A percentile compares a stretch with the other conserved stretches of the same genome.
These are phyloP conservation scores for Peromyscus californicus DNA, from an alignment of 2,113 vertebrate genomes.

Conservation along the genomic window DNA sequence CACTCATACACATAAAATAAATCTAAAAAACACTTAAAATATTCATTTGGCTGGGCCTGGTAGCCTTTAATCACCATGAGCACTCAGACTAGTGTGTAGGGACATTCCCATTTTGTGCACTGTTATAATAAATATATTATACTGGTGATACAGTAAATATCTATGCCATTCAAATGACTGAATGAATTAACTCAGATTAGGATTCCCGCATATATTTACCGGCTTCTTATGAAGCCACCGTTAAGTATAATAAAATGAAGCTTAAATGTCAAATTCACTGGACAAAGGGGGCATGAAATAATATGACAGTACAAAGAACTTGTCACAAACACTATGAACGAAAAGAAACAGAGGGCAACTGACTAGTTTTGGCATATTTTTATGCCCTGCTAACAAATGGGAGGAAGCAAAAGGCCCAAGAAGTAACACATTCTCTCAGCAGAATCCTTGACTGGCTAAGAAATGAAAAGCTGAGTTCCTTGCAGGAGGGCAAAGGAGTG, in stretches of 20 bases:
- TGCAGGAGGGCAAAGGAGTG: background rate
- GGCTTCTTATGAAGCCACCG: conserved; percentile 9
- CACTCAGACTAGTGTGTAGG: background rate
- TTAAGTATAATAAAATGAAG: background rate
- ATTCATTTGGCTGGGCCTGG: background rate
- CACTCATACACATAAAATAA: background rate
- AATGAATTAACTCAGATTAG: background rate
- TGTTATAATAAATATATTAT: too few relatives aligned
- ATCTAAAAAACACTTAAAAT: background rate
- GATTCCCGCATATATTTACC: background rate
- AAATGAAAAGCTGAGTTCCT: background rate
- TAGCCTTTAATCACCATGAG: background rate
- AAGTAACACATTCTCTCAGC: background rate
- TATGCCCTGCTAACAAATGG: background rate
- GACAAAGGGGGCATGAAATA: background rate
- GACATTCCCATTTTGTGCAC: background rate
- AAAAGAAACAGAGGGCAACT: background rate
- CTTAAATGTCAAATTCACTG: background rate
- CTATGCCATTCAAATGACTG: background rate
- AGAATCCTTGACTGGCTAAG: background rate
- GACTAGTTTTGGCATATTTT: background rate
- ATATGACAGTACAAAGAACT: background rate
- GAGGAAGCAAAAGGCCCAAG: background rate
- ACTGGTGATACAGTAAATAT: background rate
- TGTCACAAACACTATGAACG: background rate